phyloP scores from a whole-genome alignment of 2,888 invertebrate species.

The Lepidochrysops patricia region DNA sequence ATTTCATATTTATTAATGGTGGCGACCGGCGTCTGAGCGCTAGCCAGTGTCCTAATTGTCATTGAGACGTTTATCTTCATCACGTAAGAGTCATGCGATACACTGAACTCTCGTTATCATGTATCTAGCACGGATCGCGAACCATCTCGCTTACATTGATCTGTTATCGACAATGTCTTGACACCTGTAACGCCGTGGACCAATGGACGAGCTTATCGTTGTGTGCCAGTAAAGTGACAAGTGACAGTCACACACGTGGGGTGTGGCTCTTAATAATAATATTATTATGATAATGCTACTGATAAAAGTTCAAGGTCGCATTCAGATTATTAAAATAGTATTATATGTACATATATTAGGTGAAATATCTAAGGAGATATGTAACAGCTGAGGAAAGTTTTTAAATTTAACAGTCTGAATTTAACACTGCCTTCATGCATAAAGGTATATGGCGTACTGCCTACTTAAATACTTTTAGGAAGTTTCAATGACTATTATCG shows the following conservation, averaged over 20 bases:
- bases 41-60: constrained; percentile 17
- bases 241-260: not conserved
- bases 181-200: not conserved
- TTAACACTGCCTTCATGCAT: too few species aligned
- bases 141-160: not conserved
- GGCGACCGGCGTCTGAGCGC: too few species aligned
- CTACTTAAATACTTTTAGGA: too few species aligned
- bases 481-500: too few species aligned
- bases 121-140: constrained; percentile 16
- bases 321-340: not conserved
- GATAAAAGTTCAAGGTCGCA: not conserved
- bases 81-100: not conserved
- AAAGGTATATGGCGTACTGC: too few species aligned
- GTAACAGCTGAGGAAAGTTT: too few species aligned
- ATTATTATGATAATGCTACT: not conserved
- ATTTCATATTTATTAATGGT: not conserved
- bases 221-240: too few species aligned
- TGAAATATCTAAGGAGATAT: too few species aligned
- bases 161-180: not conserved
- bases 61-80: constrained; percentile 14
- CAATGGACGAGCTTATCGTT: not conserved
- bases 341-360: too few species aligned
- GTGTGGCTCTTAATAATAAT: too few species aligned
- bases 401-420: too few species aligned
- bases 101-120: constrained; percentile 19